Evolutionary conservation across 2,888 invertebrate species (phyloP), one percentile per base, ranked within the genome.

Genomic region (Alviniconcha strummeri): DNA sequence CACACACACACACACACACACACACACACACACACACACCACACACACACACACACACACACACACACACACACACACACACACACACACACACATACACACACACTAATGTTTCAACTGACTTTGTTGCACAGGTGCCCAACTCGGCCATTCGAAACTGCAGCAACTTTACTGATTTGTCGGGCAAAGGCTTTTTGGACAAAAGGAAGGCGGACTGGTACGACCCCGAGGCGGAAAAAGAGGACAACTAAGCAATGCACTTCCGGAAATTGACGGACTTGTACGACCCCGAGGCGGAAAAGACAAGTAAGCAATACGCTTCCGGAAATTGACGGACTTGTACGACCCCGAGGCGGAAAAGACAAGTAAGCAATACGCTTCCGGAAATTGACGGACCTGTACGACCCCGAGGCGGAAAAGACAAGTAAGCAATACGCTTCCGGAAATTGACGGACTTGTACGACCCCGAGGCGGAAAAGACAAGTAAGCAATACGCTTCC

Each of bases 131-230:
- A 36, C 84, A 92, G 92, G 90, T 92, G 7, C 87, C 90, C 0
- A 89, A 91, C 81, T 84, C 87, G 55, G 90, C 90, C 0, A 90
- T 92, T 74, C 87, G 84, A 57, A 87, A 89, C 15, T 91, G 91
- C 83, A 86, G 78, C 60, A 91, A 91, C 83, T 86, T 89, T 80
- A 91, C 89, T 5, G 91, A 92, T 77, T 88, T 91, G 87, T 85
- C 86, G 5, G 91, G 90, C n/a, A 92, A 92, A 80, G 90, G 91
- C 17, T 92, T 91, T 80, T 84, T 89, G 57, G 86, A 90, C 84
- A 91, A 89, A 4, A 83, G 81, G 15, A 84, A 83, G 5, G 89
- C 79, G 4, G 79, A 79, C 64, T 79, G 79, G 79, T 79, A 79
- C 13, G 67, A 79, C 19, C 11, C 36, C 0, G 67, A 79, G 79